A percentile compares a stretch with the other conserved stretches of the same genome.
Conservation (phyloP, 2,888 invertebrate genomes). For the Apoda limacodes region DNA sequence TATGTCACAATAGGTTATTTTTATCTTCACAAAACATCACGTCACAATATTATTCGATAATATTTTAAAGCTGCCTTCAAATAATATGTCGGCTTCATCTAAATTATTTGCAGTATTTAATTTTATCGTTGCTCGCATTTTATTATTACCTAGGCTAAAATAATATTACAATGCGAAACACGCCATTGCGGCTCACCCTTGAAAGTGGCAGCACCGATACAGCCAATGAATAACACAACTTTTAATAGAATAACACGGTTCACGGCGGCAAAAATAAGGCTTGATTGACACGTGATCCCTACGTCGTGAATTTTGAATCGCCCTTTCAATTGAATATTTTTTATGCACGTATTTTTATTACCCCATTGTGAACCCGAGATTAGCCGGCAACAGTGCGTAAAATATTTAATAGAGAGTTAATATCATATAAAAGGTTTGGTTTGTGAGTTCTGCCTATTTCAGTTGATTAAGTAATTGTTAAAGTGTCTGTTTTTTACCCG, state of each 20-base stretch:
- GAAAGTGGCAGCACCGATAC: conserved; percentile 38
- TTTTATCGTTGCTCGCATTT: conserved; percentile 1
- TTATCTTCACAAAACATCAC: too few relatives aligned
- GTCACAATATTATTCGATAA: too few relatives aligned
- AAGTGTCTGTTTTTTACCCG: too few relatives aligned
- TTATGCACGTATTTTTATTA: conserved; percentile 51
- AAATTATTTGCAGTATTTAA: too few relatives aligned
- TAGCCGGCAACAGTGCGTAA: conserved; percentile 51
- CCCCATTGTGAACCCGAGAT: conserved; percentile 46
- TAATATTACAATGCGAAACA: conserved; percentile 34
- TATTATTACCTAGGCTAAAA: conserved; percentile 1
- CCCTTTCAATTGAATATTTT: conserved; percentile 40
- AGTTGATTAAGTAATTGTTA: too few relatives aligned
- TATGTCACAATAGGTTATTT: too few relatives aligned
- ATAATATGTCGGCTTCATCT: too few relatives aligned
- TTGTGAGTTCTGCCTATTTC: conserved; percentile 31
- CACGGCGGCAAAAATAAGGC: conserved; percentile 42
- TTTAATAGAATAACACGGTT: conserved; percentile 60
- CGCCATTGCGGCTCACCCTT: conserved; percentile 37
- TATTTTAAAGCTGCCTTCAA: neutral
- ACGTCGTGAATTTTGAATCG: conserved; percentile 41
- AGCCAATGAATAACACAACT: conserved; percentile 59
- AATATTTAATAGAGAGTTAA: conserved; percentile 56
- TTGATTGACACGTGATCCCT: conserved; percentile 66
- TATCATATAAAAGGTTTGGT: conserved; percentile 35